Evolutionary conservation across 1,140 invertebrate genomes (phyloP).

Genomic region (Drosophila teissieri): DNA sequence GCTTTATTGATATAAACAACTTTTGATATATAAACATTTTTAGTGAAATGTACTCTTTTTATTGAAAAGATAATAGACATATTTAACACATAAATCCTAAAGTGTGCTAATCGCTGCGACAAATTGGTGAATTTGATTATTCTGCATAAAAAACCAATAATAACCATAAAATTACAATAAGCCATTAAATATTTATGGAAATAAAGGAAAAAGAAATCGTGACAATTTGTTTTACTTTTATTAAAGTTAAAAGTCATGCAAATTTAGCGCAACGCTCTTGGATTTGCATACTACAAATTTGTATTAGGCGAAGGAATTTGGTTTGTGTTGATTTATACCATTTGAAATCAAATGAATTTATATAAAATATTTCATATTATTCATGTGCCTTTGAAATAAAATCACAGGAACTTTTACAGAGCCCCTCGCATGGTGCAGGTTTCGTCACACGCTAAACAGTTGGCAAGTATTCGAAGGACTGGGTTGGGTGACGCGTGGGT

Average conservation of each 20-base stretch:
- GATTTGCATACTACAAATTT: slow-evolving; percentile 1
- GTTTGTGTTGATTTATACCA: too few species aligned
- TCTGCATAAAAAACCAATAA: too few species aligned
- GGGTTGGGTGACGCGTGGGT: slow-evolving; percentile 24
- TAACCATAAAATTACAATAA: too few species aligned
- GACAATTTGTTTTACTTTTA: neutral
- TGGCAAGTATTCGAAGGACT: slow-evolving; percentile 62
- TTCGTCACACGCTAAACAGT: slow-evolving; percentile 70
- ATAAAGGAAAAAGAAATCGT: too few species aligned
- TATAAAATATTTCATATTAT: too few species aligned
- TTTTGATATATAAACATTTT: too few species aligned
- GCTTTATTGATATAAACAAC: too few species aligned
- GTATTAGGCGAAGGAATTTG: neutral
- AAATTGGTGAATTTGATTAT: neutral
- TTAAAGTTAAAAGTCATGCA: neutral
- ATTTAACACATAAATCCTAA: neutral
- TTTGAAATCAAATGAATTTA: too few species aligned
- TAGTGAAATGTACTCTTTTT: too few species aligned
- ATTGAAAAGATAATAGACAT: neutral
- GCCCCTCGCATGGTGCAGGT: slow-evolving; percentile 52
- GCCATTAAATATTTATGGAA: too few species aligned
- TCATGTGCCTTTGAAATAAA: too few species aligned
- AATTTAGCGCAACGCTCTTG: neutral
- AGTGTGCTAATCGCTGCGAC: neutral
- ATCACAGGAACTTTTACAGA: neutral